Conservation (phyloP, 2,888 invertebrate species). For the Xanthorhoe spadicearia region DNA sequence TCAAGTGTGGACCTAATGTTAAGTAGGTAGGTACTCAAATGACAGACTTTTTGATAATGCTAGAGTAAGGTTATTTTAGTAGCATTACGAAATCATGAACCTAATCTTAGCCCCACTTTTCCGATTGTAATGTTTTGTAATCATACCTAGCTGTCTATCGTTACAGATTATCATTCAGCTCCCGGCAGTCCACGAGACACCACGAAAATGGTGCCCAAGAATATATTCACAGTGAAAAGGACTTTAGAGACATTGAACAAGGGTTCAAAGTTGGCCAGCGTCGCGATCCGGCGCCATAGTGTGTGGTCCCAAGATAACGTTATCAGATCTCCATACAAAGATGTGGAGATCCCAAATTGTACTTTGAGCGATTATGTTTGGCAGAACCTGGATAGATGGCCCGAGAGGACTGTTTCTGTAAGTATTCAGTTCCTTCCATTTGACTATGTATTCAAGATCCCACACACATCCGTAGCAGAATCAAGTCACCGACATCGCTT, state of each 20-base stretch:
- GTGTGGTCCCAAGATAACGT: constrained; percentile 69
- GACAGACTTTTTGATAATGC: background rate
- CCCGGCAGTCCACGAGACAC: constrained; percentile 3
- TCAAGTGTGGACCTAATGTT: no score
- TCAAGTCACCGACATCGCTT: no score
- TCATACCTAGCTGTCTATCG: constrained; percentile 2
- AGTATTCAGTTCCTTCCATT: constrained; percentile 51
- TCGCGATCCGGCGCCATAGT: constrained; percentile 57
- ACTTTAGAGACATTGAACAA: constrained; percentile 51
- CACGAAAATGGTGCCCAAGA: constrained; percentile 57
- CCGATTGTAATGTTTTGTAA: background rate
- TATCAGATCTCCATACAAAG: constrained; percentile 80
- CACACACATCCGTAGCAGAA: no score
- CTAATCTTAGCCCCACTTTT: background rate
- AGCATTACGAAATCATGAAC: background rate
- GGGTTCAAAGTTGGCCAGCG: constrained; percentile 51
- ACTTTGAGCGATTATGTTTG: constrained; percentile 87
- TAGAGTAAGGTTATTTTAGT: no score
- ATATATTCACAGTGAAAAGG: constrained; percentile 55
- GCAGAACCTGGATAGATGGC: constrained; percentile 87
- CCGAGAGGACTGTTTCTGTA: constrained; percentile 86
- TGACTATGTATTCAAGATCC: no score
- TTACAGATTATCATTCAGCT: constrained; percentile 29
- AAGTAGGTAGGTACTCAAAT: no score
- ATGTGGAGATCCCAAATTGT: constrained; percentile 78